Base-by-base conservation (phyloP, 2,888 invertebrate genomes). In the Crocallis elinguaria region DNA sequence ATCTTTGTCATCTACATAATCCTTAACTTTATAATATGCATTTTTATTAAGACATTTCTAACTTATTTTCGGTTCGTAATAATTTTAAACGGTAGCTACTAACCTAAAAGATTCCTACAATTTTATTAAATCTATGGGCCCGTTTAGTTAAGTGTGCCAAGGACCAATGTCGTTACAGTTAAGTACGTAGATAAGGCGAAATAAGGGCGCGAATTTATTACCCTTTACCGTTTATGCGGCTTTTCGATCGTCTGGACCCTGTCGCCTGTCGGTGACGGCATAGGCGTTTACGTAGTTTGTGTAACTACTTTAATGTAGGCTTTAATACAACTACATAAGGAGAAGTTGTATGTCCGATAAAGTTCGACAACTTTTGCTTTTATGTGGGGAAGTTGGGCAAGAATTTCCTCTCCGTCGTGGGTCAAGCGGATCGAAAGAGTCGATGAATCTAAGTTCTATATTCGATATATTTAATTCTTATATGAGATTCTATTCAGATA, bases 151-250 rank as follows among this genome's bases (percentile, higher is more conserved):
- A 57, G 54, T 57, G 41, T 55, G 57, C 49, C 50, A 57, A 57
- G 51, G 44, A 48, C 46, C 43, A 37, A 32, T 49, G 35, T 55
- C 55, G 61, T 59, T 59, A 50, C 50, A 46, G 49, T 45, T 59
- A 62, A 59, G 62, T 57, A 49, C 49, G 17, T 11, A 52, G 64
- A 62, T 64, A 62, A 64, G 60, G 39, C 46, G 57, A 38, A 61
- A 56, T 57, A 62, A 54, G 42, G 56, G 60, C 58, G 57, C 42
- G 36, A 62, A 62, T 64, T 64, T 62, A 64, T 62, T 49, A 41
- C 54, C 55, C 44, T 42, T 52, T 43, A 33, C 37, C 48, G 52
- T 57, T 61, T 58, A 61, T 50, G 50, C 36, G 46, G 38, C 12
- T 37, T 32, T 38, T 44, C 38, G 29, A 38, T 33, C 14, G 53